Percentiles rank a stretch among this genome's conserved stretches.
phyloP scores from a whole-genome alignment of 2,888 invertebrate genomes.

The Acanthosoma haemorrhoidale region DNA sequence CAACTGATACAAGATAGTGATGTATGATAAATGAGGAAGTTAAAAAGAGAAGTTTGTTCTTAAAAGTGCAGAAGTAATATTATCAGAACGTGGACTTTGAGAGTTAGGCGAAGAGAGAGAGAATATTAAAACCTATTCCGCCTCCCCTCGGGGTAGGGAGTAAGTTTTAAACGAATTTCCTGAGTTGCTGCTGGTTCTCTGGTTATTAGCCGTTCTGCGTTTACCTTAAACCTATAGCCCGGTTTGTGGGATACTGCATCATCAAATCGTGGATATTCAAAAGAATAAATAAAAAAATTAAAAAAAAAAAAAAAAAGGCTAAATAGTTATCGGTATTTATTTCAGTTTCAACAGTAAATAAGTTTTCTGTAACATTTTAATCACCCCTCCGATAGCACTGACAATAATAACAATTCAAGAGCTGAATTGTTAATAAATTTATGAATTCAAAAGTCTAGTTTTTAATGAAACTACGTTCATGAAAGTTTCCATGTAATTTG shows the following conservation, averaged over 20 bases:
- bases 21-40: background rate
- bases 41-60: conserved; percentile 3
- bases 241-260: too few relatives aligned
- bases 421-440: too few relatives aligned
- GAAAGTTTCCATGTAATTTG: too few relatives aligned
- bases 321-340: too few relatives aligned
- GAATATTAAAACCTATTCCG: conserved; percentile 7
- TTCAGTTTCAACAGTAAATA: too few relatives aligned
- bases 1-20: background rate
- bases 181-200: conserved; percentile 5
- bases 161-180: conserved; percentile 12
- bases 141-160: background rate
- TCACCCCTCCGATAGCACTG: too few relatives aligned
- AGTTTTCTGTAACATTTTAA: too few relatives aligned
- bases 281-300: too few relatives aligned
- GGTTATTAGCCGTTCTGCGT: background rate
- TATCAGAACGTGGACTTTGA: conserved; percentile 3
- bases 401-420: too few relatives aligned
- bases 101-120: conserved; percentile 4
- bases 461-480: too few relatives aligned
- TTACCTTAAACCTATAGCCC: background rate
- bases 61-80: conserved; percentile 1
- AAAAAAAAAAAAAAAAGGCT: background rate
- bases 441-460: too few relatives aligned
- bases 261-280: too few relatives aligned